Percentiles rank a stretch among this genome's conserved stretches.
These are phyloP conservation scores for Pogonocichla stellata DNA, from an alignment of 2,113 vertebrate species.

Conservation along the genomic window DNA sequence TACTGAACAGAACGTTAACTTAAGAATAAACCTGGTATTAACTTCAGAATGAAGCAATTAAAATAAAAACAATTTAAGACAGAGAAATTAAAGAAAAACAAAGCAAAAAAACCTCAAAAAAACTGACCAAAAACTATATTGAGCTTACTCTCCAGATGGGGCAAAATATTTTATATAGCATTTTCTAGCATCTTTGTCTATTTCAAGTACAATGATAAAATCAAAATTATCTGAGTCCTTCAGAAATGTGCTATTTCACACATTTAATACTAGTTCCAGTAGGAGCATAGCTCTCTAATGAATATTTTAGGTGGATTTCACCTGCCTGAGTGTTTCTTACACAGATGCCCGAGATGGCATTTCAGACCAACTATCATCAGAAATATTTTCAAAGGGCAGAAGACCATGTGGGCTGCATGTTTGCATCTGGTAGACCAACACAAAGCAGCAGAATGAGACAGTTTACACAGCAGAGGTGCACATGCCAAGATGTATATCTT, in stretches of 20 bases:
- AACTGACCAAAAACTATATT: not conserved
- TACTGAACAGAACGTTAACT: not conserved
- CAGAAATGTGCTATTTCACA: not conserved
- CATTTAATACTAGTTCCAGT: not conserved
- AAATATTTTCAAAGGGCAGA: not conserved
- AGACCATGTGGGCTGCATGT: not conserved
- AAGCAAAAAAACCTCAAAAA: too few relatives aligned
- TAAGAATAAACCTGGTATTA: not conserved
- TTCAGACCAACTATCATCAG: not conserved
- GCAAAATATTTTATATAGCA: not conserved
- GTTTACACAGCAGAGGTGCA: fast-evolving
- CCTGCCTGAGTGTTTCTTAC: not conserved
- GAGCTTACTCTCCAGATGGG: not conserved
- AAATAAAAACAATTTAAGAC: not conserved
- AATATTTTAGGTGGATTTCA: not conserved
- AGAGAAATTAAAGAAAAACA: not conserved
- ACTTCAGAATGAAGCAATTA: not conserved
- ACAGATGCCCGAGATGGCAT: not conserved
- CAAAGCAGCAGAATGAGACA: not conserved
- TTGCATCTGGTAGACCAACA: not conserved
- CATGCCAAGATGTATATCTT: not conserved
- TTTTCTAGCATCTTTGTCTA: not conserved
- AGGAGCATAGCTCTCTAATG: not conserved
- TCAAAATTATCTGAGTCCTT: not conserved
- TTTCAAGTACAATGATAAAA: not conserved